These are phyloP conservation scores for Acleris cristana DNA, from an alignment of 2,888 invertebrate genomes.

Conservation along the genomic window DNA sequence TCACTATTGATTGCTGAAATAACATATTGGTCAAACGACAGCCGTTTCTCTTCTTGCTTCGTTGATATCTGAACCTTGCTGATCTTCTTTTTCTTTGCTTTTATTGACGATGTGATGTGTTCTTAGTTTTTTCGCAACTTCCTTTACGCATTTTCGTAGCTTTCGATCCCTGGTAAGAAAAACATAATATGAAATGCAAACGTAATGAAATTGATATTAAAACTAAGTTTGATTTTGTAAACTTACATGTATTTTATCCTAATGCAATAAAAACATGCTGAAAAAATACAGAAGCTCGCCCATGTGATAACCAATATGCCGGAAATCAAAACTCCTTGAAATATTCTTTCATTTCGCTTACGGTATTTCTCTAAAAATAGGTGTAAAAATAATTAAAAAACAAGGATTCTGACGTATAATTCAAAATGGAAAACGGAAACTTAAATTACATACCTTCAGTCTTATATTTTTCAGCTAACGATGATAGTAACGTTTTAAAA, in stretches of 20 bases:
- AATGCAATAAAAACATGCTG: constrained; percentile 21
- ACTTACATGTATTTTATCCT: constrained; percentile 33
- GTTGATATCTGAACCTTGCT: neutral
- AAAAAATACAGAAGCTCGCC: constrained; percentile 15
- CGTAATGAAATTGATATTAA: neutral
- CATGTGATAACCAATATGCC: constrained; percentile 23
- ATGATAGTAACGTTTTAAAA: constrained; percentile 52
- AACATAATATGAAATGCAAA: neutral
- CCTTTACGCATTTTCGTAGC: constrained; percentile 19
- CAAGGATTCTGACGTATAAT: neutral
- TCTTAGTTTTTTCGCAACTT: constrained; percentile 6
- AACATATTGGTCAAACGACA: neutral
- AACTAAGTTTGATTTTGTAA: neutral
- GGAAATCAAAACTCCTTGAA: constrained; percentile 17
- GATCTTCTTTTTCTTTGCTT: neutral
- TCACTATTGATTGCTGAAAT: neutral
- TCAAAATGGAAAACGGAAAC: neutral
- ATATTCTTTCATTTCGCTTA: constrained; percentile 24
- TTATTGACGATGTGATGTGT: neutral
- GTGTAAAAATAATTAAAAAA: neutral
- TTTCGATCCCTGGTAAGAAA: constrained; percentile 13
- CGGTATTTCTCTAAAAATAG: constrained; percentile 25
- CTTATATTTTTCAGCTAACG: constrained; percentile 50
- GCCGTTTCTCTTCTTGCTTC: neutral
- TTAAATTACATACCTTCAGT: constrained; percentile 47